Conservation (phyloP, 1,140 invertebrate species). For the Leptonema lineaticorne region DNA sequence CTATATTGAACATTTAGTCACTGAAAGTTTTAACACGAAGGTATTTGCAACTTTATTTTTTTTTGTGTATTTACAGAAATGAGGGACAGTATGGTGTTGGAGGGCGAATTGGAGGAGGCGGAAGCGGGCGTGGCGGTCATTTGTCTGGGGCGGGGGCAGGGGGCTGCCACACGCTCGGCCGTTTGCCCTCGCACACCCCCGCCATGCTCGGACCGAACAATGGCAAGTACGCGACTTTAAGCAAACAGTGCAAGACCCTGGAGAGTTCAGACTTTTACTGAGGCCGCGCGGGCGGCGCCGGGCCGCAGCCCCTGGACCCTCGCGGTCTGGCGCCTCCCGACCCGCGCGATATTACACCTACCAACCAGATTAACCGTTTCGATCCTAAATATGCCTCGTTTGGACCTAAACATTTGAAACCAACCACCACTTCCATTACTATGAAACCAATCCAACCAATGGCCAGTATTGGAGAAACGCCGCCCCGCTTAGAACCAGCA, state of each 20-base stretch:
- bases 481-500: conserved; percentile 44
- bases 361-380: conserved; percentile 59
- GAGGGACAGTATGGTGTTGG: conserved; percentile 48
- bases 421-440: conserved; percentile 24
- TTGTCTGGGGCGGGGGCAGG: conserved; percentile 44
- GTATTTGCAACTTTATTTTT: conserved; percentile 40
- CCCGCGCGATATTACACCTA: conserved; percentile 45
- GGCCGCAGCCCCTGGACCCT: conserved; percentile 48
- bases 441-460: conserved; percentile 28
- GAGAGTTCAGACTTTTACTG: conserved; percentile 93
- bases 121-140: conserved; percentile 47
- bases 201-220: conserved; percentile 59
- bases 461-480: conserved; percentile 31
- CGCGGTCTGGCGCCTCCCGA: conserved; percentile 42
- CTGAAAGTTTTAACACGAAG: conserved; percentile 19
- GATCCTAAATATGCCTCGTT: conserved; percentile 64
- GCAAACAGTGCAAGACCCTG: conserved; percentile 93
- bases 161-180: conserved; percentile 58
- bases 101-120: conserved; percentile 58
- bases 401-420: conserved; percentile 59
- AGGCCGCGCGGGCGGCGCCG: conserved; percentile 69
- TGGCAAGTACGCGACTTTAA: conserved; percentile 86
- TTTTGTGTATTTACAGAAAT: conserved; percentile 41
- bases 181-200: conserved; percentile 50
- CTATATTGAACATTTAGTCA: not conserved